Evolutionary conservation across 2,888 invertebrate species (phyloP).

Genomic region (Lysandra coridon): DNA sequence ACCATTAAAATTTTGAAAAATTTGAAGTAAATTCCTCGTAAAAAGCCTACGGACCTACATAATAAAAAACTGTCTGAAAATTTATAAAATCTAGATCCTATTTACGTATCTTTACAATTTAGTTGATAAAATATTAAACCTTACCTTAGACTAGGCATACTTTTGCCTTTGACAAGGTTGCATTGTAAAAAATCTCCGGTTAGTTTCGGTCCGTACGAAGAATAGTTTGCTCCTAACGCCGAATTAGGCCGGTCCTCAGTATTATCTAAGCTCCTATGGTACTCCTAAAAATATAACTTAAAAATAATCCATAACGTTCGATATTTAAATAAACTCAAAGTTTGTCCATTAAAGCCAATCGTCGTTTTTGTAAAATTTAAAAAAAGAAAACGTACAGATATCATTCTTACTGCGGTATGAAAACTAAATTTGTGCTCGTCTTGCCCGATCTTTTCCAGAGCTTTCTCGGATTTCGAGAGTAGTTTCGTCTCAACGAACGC

Average conservation of each 20-base stretch:
- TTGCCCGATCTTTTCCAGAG: conserved; percentile 92
- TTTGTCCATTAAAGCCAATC: conserved; percentile 38
- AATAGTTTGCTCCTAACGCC: conserved; percentile 84
- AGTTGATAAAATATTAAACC: conserved; percentile 41
- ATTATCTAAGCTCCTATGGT: conserved; percentile 90
- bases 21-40: background rate
- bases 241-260: conserved; percentile 88
- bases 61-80: background rate
- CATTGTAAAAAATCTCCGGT: conserved; percentile 75
- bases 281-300: conserved; percentile 80
- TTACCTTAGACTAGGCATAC: conserved; percentile 97
- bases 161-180: conserved; percentile 95
- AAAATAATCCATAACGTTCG: conserved; percentile 28
- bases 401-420: conserved; percentile 81
- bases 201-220: conserved; percentile 76
- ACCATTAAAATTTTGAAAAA: background rate
- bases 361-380: conserved; percentile 1
- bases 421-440: conserved; percentile 84
- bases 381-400: conserved; percentile 74
- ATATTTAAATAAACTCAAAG: conserved; percentile 32
- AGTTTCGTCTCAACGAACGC: conserved; percentile 96
- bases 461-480: conserved; percentile 94
- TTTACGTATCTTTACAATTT: background rate
- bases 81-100: conserved; percentile 25
- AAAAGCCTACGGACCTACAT: conserved; percentile 11